Evolutionary conservation across 2,797 vertebrate genomes (phyloP), one percentile per base, ranked within the genome.

Genomic region (Gila robusta): DNA sequence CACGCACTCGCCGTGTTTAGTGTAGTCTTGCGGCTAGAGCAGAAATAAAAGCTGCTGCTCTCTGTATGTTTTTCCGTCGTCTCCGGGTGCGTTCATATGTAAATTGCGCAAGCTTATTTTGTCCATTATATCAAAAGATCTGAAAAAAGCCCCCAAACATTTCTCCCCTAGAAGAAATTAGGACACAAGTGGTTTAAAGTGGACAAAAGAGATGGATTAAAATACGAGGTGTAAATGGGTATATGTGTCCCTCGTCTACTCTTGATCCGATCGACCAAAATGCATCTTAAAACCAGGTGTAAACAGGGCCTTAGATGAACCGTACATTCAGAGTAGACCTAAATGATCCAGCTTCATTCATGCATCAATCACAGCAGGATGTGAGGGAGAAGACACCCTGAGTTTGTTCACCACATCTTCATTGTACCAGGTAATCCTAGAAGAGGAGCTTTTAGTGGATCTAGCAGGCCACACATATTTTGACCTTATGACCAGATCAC

Each of bases 361-460:
- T 62, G 19, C 32, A 77, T 56, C 35, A 62, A 79, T 62, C 76
- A 78, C 35, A 59, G 54, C 23, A 79, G 76, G 11, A 17, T 59
- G 6, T 39, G 23, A 77, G 7, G 32, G 49, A 77, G 21, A 77
- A 78, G 21, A 77, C 35, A 23, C 12, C 74, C 21, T 56, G 21
- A 16, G 16, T 26, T 49, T 49, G 2, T 12, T 76, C 9, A 76
- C 0, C 5, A 54, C 49, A 54, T 77, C 28, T 21, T 54, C 6
- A 54, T 66, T 66, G 5, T 66, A 32, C 6, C 21, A 64, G 17
- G 6, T 6, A 37, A 66, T 37, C 9, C 14, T 35, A 52, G 56
- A 66, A 49, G 39, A 83, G 39, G 6, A 47, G 39, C 56, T n/a
- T 56, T 49, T 67, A 21, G 41, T 72, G n/a, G 37, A 32, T 41